Conservation (phyloP, 1,140 invertebrate genomes). For the Mizuhopecten yessoensis region DNA sequence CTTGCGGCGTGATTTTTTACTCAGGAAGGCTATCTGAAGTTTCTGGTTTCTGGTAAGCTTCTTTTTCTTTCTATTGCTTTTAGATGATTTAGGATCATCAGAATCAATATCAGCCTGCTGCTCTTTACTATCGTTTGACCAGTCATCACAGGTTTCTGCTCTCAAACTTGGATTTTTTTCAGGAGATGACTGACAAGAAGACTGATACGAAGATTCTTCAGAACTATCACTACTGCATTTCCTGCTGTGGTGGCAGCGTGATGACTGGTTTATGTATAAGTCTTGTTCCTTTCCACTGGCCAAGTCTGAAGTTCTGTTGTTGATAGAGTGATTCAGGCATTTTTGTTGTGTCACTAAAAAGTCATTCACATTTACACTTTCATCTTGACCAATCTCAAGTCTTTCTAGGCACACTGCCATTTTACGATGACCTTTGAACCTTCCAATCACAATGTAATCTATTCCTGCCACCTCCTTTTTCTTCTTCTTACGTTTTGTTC, state of each 20-base stretch:
- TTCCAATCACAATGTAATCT: constrained; percentile 77
- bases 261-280: background rate
- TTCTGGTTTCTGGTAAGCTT: constrained; percentile 52
- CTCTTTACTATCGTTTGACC: constrained; percentile 47
- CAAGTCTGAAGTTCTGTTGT: constrained; percentile 36
- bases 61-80: constrained; percentile 48
- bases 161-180: constrained; percentile 36
- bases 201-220: background rate
- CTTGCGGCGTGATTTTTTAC: constrained; percentile 62
- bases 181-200: constrained; percentile 43
- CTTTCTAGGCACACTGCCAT: constrained; percentile 72
- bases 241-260: background rate
- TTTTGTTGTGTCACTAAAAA: constrained; percentile 52
- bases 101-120: constrained; percentile 18
- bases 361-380: constrained; percentile 65
- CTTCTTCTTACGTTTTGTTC: constrained; percentile 47
- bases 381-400: constrained; percentile 60
- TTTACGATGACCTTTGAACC: constrained; percentile 74
- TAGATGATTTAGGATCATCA: constrained; percentile 20
- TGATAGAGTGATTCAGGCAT: constrained; percentile 43
- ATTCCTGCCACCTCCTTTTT: constrained; percentile 63
- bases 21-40: constrained; percentile 71
- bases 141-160: constrained; percentile 43
- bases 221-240: background rate
- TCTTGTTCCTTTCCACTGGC: constrained; percentile 43